Evolutionary conservation across 1,140 invertebrate species (phyloP), one percentile per base, ranked within the genome.

Genomic region (Uloborus diversus): DNA sequence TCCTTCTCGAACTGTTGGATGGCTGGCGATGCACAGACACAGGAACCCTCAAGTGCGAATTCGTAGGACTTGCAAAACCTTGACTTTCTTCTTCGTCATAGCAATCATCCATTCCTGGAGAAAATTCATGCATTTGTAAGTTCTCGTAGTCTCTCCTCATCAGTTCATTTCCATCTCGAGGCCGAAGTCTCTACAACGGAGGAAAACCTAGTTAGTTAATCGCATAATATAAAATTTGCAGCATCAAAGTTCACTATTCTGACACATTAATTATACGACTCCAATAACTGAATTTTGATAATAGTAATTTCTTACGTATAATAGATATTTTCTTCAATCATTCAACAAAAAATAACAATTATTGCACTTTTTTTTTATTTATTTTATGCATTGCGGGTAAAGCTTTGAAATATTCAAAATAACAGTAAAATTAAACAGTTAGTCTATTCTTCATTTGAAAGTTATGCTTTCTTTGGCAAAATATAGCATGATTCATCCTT

Each of bases 151-250:
- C 65, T 56, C 57, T 49, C 42, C 66, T 30, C 28, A 65, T 64
- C 20, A 57, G 5, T 3, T 71, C 79, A 56, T 56, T 53, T 28
- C 47, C 79, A 64, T 57, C 68, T 65, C 68, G 68, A 30, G 59
- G 59, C 25, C 53, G 76, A 64, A 79, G 65, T 49, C 76, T 79
- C 76, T 79, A 79, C 65, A 79, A 79, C 76, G 65, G 56, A 68
- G 33, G 51, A 78, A 66, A 59, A 79, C 76, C 53, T 33, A 59
- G 76, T 79, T 79, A 79, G 59, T 49, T n/a, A 32, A 35, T 30
- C n/a, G 33, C 28, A 42, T 59, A 71, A 51, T 20, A 53, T 20
- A 53, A 14, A 53, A 53, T 20, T 9, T n/a, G n/a, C n/a, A n/a
- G n/a, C n/a, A n/a, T n/a, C n/a, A n/a, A n/a, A n/a, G n/a, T n/a